Evolutionary conservation across 2,888 invertebrate genomes (phyloP), one percentile per base, ranked within the genome.

Genomic region (Myathropa florea): DNA sequence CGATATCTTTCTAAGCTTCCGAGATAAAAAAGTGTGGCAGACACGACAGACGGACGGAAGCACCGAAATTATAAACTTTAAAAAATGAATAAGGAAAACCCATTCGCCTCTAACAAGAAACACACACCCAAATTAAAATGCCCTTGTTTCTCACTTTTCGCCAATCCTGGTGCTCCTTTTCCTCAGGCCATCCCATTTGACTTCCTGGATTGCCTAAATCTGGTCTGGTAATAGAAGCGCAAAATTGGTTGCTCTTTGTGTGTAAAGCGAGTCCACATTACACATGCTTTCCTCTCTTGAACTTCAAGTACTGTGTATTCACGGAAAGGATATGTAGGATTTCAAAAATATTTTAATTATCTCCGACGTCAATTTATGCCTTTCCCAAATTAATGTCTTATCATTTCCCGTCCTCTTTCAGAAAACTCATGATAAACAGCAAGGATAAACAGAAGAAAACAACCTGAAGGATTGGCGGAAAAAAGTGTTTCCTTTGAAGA

Each of bases 401-500:
- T 46, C 46, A 46, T 18, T 18, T 6, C 18, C 18, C 46, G 46
- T 12, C 33, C 7, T 46, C 46, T 18, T 18, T 7, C 46, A 18
- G 7, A 0, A 3, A 0, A 2, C 46, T 18, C 46, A 46, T 18
- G 18, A 18, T 18, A 46, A 18, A 7, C 18, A 46, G 18, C 46
- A 6, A 18, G 6, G 10, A n/a, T 2, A 39, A n/a, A 4, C 2
- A 39, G 4, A 46, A 14, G 4, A 1, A 18, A 18, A 1, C 6
- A 4, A 46, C 39, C 39, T 4, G 39, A 2, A 14, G 39, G 14
- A n/a, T 3, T 1, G 39, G 39, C 4, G 7, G n/a, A 18, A 26
- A 39, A 33, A 57, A 64, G 12, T 55, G 53, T 14, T 75, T 14
- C 18, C 46, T 76, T 76, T 75, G 65, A 75, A 59, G 65, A 33